These are phyloP conservation scores for Apomyelois bistriatella DNA, from an alignment of 2,888 invertebrate species.

Conservation along the genomic window DNA sequence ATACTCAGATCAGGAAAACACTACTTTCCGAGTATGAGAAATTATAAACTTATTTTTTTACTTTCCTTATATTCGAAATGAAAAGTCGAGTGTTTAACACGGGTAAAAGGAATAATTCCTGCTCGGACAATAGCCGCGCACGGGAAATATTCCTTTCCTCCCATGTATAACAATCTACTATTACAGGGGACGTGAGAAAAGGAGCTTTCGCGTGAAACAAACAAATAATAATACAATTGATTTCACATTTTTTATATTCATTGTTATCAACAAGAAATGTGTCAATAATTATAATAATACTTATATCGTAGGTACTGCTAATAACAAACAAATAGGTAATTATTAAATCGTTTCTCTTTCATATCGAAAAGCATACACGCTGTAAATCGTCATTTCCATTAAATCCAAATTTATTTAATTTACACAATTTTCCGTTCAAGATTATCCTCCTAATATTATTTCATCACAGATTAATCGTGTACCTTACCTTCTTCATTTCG, in stretches of 20 bases:
- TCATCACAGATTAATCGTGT: conserved; percentile 76
- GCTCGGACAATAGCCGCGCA: no score
- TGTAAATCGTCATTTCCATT: conserved; percentile 50
- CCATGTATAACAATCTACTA: no score
- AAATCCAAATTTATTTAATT: conserved; percentile 39
- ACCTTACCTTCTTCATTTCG: conserved; percentile 61
- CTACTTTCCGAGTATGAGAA: no score
- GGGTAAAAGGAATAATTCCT: no score
- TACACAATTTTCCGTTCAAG: conserved; percentile 49
- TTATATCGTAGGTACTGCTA: conserved; percentile 69
- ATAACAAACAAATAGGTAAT: conserved; percentile 61
- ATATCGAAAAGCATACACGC: conserved; percentile 45
- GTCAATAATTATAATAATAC: conserved; percentile 76
- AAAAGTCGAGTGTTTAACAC: no score
- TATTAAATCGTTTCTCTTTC: conserved; percentile 54
- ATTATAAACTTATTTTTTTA: no score
- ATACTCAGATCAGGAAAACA: no score
- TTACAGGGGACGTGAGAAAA: no score
- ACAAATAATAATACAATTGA: conserved; percentile 18
- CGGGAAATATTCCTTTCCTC: no score
- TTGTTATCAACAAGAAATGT: conserved; percentile 73
- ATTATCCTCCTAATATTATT: conserved; percentile 60
- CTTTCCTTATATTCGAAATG: no score
- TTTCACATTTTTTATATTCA: conserved; percentile 69
- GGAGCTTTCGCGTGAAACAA: neutral